Conservation (phyloP, 1,140 invertebrate genomes). For the Heliconius eleuchia region DNA sequence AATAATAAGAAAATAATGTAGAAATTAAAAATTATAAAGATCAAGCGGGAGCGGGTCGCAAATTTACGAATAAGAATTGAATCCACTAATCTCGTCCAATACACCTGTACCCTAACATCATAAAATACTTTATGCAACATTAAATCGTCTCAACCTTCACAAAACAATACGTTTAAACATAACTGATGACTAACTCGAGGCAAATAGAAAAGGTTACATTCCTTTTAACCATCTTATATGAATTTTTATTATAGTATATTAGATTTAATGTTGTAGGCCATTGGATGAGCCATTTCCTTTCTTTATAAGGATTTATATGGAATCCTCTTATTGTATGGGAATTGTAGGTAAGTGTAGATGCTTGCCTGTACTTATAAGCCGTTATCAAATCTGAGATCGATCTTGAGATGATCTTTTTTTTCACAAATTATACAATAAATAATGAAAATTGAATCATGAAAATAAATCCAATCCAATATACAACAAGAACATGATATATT, state of each 20-base stretch:
- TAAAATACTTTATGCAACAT: background rate
- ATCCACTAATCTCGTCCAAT: background rate
- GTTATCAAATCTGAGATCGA: no score
- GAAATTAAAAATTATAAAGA: no score
- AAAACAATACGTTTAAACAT: background rate
- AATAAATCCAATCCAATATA: no score
- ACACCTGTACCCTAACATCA: no score
- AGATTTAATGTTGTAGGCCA: background rate
- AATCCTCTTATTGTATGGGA: background rate
- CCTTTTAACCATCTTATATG: background rate
- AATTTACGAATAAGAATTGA: background rate
- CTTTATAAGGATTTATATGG: background rate
- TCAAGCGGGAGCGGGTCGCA: no score
- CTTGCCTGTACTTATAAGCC: no score
- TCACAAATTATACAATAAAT: no score
- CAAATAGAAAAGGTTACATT: conserved; percentile 6
- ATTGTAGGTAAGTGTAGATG: no score
- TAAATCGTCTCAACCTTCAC: background rate
- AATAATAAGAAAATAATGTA: no score
- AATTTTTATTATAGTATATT: background rate
- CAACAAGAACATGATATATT: no score
- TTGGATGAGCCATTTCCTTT: background rate
- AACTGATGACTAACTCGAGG: background rate
- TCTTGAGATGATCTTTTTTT: no score
- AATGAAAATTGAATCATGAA: no score